phyloP scores from a whole-genome alignment of 2,888 invertebrate species.

The Anorthoa munda region DNA sequence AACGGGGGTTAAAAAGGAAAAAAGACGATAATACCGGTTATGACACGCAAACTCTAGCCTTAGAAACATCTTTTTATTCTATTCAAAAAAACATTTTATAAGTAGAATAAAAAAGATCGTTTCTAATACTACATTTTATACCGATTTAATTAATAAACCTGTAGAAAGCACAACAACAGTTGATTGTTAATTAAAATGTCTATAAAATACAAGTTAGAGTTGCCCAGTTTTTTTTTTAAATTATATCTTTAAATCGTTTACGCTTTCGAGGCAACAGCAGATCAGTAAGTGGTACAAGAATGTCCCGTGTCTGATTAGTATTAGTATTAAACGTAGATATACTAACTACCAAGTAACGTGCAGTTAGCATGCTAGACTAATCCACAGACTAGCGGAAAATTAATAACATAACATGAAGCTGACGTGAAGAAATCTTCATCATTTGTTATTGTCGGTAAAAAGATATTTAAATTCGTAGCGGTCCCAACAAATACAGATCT shows the following conservation, averaged over 20 bases:
- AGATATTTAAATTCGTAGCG: not conserved
- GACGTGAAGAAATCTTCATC: conserved; percentile 7
- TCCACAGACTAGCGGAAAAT: conserved; percentile 25
- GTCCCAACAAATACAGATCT: not conserved
- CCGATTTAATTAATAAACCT: not conserved
- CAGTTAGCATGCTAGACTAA: conserved; percentile 29
- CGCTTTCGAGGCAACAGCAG: conserved; percentile 55
- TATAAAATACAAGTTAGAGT: conserved; percentile 28
- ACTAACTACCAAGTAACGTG: conserved; percentile 22
- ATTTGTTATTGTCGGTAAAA: conserved; percentile 1
- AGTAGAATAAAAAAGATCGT: too few relatives aligned
- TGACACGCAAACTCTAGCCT: too few relatives aligned
- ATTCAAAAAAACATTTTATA: too few relatives aligned
- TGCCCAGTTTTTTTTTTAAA: conserved; percentile 1
- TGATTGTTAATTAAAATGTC: conserved; percentile 14
- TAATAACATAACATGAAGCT: conserved; percentile 5
- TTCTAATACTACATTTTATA: not conserved
- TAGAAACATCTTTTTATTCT: too few relatives aligned
- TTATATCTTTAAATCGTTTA: conserved; percentile 49
- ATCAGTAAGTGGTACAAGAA: conserved; percentile 47
- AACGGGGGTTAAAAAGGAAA: too few relatives aligned
- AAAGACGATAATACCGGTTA: too few relatives aligned
- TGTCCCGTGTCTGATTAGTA: conserved; percentile 50
- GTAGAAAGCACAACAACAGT: conserved; percentile 9
- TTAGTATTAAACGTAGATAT: conserved; percentile 36